These are phyloP conservation scores for Barbus barbus DNA, from an alignment of 2,113 vertebrate species.

Conservation along the genomic window DNA sequence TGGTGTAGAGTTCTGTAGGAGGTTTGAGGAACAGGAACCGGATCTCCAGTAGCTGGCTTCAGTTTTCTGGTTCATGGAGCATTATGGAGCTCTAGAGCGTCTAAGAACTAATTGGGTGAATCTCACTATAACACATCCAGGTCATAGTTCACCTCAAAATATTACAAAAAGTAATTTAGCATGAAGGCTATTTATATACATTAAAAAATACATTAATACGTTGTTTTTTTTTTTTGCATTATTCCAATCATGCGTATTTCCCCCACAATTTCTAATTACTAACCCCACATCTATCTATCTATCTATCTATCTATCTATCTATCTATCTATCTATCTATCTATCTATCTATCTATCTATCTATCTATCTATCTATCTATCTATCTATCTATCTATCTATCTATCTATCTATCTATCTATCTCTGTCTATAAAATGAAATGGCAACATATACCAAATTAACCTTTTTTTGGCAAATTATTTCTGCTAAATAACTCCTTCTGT, in stretches of 20 bases:
- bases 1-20: not conserved
- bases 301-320: not conserved
- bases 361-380: not conserved
- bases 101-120: not conserved
- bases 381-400: conserved; percentile 16
- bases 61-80: conserved; percentile 36
- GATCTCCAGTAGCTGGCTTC: conserved; percentile 44
- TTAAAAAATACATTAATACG: too few species aligned
- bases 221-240: not conserved
- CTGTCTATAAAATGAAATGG: too few species aligned
- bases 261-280: too few species aligned
- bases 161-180: too few species aligned
- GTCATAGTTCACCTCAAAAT: not conserved
- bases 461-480: too few species aligned
- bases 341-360: conserved; percentile 16
- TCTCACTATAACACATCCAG: not conserved
- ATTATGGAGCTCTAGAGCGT: not conserved
- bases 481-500: too few species aligned
- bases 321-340: not conserved
- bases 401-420: not conserved
- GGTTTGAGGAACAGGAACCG: not conserved
- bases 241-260: too few species aligned
- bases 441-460: too few species aligned
- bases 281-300: too few species aligned
- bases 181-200: too few species aligned